phyloP scores from a whole-genome alignment of 2,113 vertebrate species.

The Fregata magnificens region DNA sequence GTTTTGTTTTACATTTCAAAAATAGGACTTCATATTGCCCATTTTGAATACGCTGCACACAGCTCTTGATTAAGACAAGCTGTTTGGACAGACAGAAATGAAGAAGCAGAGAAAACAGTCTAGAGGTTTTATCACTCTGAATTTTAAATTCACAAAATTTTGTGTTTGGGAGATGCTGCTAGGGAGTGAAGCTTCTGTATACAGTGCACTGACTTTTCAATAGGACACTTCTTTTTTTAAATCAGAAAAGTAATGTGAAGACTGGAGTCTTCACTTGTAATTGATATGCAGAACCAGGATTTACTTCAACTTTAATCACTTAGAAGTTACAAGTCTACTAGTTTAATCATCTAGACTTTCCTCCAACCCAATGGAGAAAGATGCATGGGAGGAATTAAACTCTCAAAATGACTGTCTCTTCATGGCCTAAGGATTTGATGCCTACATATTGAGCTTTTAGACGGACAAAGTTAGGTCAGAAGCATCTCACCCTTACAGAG shows the following conservation, averaged over 20 bases:
- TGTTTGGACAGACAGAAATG: background rate
- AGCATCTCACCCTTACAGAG: background rate
- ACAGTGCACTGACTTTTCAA: background rate
- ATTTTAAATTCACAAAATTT: background rate
- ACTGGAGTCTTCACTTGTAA: background rate
- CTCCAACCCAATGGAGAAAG: background rate
- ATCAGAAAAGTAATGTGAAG: background rate
- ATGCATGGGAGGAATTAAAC: background rate
- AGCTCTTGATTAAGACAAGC: background rate
- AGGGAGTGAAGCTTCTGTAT: background rate
- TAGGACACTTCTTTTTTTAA: background rate
- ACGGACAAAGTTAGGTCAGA: background rate
- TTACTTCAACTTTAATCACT: background rate
- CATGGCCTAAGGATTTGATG: background rate
- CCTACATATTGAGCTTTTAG: background rate
- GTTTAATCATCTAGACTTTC: background rate
- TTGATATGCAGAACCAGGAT: background rate
- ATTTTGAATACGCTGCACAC: background rate
- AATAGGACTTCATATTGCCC: background rate
- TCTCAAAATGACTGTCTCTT: background rate
- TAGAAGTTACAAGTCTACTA: background rate
- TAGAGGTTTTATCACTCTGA: background rate
- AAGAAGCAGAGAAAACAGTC: background rate
- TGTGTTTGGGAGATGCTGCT: background rate
- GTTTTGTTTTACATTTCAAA: background rate